Conservation (phyloP, 2,888 invertebrate genomes). For the Masnerella sp. region DNA sequence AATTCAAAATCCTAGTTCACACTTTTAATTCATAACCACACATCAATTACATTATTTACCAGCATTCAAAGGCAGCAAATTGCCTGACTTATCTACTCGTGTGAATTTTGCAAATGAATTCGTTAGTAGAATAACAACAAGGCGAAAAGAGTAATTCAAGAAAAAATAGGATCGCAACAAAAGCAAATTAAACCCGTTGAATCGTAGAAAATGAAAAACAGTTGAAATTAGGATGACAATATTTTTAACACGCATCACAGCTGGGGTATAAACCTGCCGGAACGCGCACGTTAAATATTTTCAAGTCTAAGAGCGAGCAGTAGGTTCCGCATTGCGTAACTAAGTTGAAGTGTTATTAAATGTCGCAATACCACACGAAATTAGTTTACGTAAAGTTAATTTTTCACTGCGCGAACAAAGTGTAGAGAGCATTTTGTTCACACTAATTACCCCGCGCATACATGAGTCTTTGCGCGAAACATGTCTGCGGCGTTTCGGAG, state of each 20-base stretch:
- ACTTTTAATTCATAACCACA: too few relatives aligned
- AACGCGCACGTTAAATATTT: constrained; percentile 28
- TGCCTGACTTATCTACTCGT: too few relatives aligned
- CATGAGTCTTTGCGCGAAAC: constrained; percentile 29
- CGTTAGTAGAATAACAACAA: too few relatives aligned
- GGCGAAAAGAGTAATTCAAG: too few relatives aligned
- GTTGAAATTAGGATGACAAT: constrained; percentile 14
- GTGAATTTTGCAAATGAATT: too few relatives aligned
- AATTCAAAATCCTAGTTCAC: too few relatives aligned
- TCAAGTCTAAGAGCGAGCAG: constrained; percentile 11
- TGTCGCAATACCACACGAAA: constrained; percentile 42
- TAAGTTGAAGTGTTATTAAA: constrained; percentile 43
- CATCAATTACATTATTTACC: constrained; percentile 2
- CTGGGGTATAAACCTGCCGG: constrained; percentile 7
- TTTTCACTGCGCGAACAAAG: constrained; percentile 49
- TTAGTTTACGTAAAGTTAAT: constrained; percentile 53
- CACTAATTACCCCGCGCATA: constrained; percentile 42
- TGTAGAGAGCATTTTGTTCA: constrained; percentile 38
- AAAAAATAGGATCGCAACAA: too few relatives aligned
- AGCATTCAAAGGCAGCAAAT: too few relatives aligned
- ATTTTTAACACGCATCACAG: constrained; percentile 20
- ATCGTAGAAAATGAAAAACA: constrained; percentile 26
- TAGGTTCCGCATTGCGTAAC: constrained; percentile 30
- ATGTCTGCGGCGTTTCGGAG: constrained; percentile 22
- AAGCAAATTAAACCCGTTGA: constrained; percentile 14